A percentile compares a stretch with the other conserved stretches of the same genome.
Conservation (phyloP, 2,888 invertebrate species). For the Calameuta filiformis region DNA sequence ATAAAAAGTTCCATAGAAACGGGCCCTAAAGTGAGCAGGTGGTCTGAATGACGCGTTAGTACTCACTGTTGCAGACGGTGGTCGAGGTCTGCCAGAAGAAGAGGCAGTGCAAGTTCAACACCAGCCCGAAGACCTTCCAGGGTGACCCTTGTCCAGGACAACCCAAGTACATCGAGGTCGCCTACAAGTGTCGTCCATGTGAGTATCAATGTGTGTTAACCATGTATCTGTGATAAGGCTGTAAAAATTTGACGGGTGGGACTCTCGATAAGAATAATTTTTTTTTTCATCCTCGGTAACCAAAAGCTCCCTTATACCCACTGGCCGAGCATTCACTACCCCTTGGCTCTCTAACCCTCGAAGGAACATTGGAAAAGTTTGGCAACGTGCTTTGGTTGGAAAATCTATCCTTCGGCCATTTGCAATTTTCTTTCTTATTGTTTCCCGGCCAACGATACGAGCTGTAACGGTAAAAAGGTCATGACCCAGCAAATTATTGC, state of each 20-base stretch:
- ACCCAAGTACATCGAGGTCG: constrained; percentile 93
- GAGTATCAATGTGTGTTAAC: constrained; percentile 68
- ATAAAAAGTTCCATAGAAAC: background rate
- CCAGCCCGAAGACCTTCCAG: constrained; percentile 88
- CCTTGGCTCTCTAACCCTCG: background rate
- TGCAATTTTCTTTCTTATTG: background rate
- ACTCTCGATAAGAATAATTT: background rate
- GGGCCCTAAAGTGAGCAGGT: constrained; percentile 54
- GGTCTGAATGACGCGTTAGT: constrained; percentile 73
- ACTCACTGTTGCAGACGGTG: constrained; percentile 92
- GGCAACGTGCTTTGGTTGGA: background rate
- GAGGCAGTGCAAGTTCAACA: constrained; percentile 89
- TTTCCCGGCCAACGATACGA: background rate
- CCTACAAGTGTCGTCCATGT: constrained; percentile 98
- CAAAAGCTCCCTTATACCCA: too few species aligned
- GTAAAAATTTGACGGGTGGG: background rate
- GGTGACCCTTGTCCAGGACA: constrained; percentile 93
- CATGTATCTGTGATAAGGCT: background rate
- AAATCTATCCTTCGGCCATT: background rate
- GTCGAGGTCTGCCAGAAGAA: constrained; percentile 95
- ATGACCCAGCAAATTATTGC: background rate
- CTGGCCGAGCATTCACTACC: background rate
- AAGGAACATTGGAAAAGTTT: background rate
- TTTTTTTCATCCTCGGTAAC: too few species aligned
- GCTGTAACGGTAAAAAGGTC: background rate